A percentile compares a stretch with the other conserved stretches of the same genome.
phyloP scores from a whole-genome alignment of 2,113 vertebrate genomes.

The Aramus guarauna region DNA sequence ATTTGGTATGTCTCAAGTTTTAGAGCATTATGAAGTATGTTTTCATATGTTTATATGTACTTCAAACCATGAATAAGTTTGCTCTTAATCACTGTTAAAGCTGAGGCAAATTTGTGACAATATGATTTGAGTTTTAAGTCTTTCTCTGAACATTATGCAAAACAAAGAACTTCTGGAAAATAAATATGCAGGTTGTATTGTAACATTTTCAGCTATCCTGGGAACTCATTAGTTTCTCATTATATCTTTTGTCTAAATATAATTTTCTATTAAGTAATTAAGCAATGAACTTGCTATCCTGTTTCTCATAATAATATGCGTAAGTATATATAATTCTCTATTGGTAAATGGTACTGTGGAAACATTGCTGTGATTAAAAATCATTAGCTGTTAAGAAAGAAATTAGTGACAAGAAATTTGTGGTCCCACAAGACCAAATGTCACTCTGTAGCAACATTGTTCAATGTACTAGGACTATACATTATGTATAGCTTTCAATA shows the following conservation, averaged over 20 bases:
- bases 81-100: background rate
- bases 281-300: background rate
- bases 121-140: background rate
- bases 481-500: background rate
- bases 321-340: background rate
- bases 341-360: background rate
- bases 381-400: background rate
- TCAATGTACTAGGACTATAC: background rate
- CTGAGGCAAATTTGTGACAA: background rate
- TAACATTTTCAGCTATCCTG: background rate
- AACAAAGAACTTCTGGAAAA: background rate
- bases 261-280: background rate
- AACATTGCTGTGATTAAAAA: slow-evolving; percentile 21
- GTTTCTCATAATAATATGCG: background rate
- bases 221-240: slow-evolving; percentile 36
- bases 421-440: background rate
- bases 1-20: background rate
- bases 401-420: background rate
- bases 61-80: background rate
- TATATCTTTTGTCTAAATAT: slow-evolving; percentile 15
- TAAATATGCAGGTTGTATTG: background rate
- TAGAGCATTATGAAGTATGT: background rate
- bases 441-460: background rate
- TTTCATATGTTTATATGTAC: background rate
- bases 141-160: background rate